These are phyloP conservation scores for Temnothorax rugatulus DNA, from an alignment of 2,888 invertebrate genomes.

Conservation along the genomic window DNA sequence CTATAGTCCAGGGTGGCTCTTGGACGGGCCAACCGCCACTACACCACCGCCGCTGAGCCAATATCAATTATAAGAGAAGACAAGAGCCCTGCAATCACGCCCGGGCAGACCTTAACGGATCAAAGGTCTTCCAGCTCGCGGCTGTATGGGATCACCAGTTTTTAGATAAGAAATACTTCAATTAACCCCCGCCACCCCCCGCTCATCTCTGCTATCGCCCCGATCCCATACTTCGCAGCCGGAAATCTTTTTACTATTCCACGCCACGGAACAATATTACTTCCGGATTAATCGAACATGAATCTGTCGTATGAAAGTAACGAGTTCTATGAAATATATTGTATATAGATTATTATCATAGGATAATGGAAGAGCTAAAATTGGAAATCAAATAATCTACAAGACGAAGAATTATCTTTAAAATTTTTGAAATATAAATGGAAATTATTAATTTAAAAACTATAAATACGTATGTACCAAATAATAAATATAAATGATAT, in stretches of 20 bases:
- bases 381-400: not conserved
- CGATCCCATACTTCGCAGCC: slow-evolving; percentile 23
- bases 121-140: slow-evolving; percentile 80
- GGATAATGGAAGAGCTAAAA: not conserved
- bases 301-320: slow-evolving; percentile 49
- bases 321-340: not conserved
- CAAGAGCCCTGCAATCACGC: slow-evolving; percentile 84
- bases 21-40: slow-evolving; percentile 58
- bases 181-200: slow-evolving; percentile 79
- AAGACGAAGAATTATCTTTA: not conserved
- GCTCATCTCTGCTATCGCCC: slow-evolving; percentile 51
- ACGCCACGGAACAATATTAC: slow-evolving; percentile 61
- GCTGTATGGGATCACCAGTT: slow-evolving; percentile 83
- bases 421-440: not conserved
- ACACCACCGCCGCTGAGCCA: slow-evolving; percentile 76
- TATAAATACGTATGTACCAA: not conserved
- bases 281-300: slow-evolving; percentile 73
- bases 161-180: slow-evolving; percentile 86
- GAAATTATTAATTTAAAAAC: not conserved
- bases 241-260: slow-evolving; percentile 45
- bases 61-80: slow-evolving; percentile 86
- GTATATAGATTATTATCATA: not conserved
- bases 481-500: not conserved
- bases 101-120: slow-evolving; percentile 84
- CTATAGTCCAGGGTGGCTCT: slow-evolving; percentile 59